Percentiles rank a stretch among this genome's conserved stretches.
Conservation (phyloP, 2,797 vertebrate genomes). For the Perodicticus potto region DNA sequence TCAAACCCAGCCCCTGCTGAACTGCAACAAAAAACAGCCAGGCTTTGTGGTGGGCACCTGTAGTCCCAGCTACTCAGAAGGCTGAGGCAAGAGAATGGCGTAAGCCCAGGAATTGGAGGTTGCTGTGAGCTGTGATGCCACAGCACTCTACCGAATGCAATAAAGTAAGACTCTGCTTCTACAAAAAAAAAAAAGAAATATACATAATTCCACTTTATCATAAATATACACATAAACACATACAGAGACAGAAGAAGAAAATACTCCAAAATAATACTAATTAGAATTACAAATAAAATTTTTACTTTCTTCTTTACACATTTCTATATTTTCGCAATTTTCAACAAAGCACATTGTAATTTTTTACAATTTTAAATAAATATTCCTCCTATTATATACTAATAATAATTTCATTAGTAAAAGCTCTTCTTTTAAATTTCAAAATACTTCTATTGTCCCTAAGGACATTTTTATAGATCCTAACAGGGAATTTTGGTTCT, state of each 20-base stretch:
- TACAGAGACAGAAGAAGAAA: neutral
- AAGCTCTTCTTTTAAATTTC: constrained; percentile 56
- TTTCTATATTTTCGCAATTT: constrained; percentile 59
- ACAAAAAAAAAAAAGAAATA: neutral
- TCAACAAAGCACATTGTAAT: constrained; percentile 58
- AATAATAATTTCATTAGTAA: constrained; percentile 50
- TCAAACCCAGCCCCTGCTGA: too few relatives aligned
- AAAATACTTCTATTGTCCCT: constrained; percentile 9
- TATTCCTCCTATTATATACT: constrained; percentile 3
- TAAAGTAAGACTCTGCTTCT: too few relatives aligned
- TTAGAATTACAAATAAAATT: constrained; percentile 42
- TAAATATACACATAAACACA: neutral
- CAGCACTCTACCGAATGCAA: too few relatives aligned
- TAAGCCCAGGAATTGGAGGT: too few relatives aligned
- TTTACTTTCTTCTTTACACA: constrained; percentile 54
- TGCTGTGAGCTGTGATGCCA: too few relatives aligned
- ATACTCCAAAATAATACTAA: constrained; percentile 12
- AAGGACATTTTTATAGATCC: constrained; percentile 17
- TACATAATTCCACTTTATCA: constrained; percentile 49
- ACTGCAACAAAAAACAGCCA: too few relatives aligned
- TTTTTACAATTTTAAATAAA: constrained; percentile 63
- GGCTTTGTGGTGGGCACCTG: too few relatives aligned
- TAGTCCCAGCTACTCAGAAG: too few relatives aligned
- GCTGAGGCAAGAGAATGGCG: too few relatives aligned
- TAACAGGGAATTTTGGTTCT: constrained; percentile 53